Evolutionary conservation across 2,113 vertebrate genomes (phyloP), one percentile per base, ranked within the genome.

Genomic region (Sylvilagus bachmani): DNA sequence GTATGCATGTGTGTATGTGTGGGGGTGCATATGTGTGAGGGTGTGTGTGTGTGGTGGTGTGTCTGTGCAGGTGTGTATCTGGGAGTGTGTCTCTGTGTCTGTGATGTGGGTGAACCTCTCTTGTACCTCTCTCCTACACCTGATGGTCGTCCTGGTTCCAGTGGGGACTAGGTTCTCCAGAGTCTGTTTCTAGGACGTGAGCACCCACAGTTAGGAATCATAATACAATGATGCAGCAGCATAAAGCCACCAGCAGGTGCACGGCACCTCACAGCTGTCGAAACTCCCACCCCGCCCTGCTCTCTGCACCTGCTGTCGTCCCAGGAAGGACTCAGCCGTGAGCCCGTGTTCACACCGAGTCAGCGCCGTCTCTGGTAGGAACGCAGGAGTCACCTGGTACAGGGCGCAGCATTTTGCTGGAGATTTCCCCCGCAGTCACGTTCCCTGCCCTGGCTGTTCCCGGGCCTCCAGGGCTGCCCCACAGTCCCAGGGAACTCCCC

Each of bases 301-400:
- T 33, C 10, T 62, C 49, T 36, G 69, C 31, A 22, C 1, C 10
- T 17, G 64, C 38, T 19, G 0, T 38, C 86, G 66, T 22, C 2
- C 1, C 12, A 49, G 53, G 61, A 58, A 22, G 27, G 4, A 67
- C 71, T 66, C 49, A 6, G 51, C 8, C 5, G 53, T 0, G 10
- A 90, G 62, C 51, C 7, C 11, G 16, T 14, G 11, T n/a, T 38
- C 55, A 16, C n/a, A 58, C 53, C 12, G 77, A 38, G n/a, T 19
- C 8, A 38, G 69, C 55, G 74, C 27, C 36, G 16, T 29, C 13
- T 25, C 31, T 78, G 38, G 3, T 7, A 5, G 19, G 61, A 66
- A 10, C 7, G 0, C 2, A 13, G 73, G 58, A 61, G 49, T 31
- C 9, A 6, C 10, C 2, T 3, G 19, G 19, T 24, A 11, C 4